Evolutionary conservation across 1,140 invertebrate species (phyloP), one percentile per base, ranked within the genome.

Genomic region (Ganaspis sp.): DNA sequence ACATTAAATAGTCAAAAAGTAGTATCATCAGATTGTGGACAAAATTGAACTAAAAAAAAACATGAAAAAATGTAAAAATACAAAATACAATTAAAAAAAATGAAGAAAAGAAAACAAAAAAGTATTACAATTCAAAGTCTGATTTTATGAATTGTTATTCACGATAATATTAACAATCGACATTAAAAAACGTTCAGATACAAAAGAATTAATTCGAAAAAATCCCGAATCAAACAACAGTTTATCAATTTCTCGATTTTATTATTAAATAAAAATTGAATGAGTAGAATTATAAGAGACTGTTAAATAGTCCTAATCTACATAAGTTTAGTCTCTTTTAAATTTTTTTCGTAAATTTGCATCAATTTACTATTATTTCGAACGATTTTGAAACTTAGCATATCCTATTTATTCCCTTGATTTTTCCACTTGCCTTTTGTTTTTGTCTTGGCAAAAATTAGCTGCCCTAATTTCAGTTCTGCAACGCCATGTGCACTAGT

Each of bases 401-500:
- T n/a, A 64, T 29, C 23, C 58, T 34, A 34, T n/a, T 26, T 26
- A 58, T 29, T 64, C 58, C 58, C 58, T 34, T 64, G 23, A 64
- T 34, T 64, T 64, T 64, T 29, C 4, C 12, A 9, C 4, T 64
- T 54, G 9, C 4, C 19, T 23, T 5, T 34, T n/a, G 21, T 26
- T 9, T 29, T 64, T 29, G 11, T 15, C 5, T 26, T 4, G 54
- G 12, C 54, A 58, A 26, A 53, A 53, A 64, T 64, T 29, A 64
- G 54, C 54, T 64, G 54, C 54, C 11, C 23, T 58, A 17, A 64
- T 29, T 64, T 64, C 54, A 64, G 54, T 64, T 64, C 54, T 64
- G 54, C 53, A 58, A 58, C 53, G 53, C 23, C 26, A 17, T 64
- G 54, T 64, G 54, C 54, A 15, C 54, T 64, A 64, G 4, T 23